A percentile compares a stretch with the other conserved stretches of the same genome.
Evolutionary conservation across 2,113 vertebrate genomes (phyloP).

Genomic region (Pitta sordida): DNA sequence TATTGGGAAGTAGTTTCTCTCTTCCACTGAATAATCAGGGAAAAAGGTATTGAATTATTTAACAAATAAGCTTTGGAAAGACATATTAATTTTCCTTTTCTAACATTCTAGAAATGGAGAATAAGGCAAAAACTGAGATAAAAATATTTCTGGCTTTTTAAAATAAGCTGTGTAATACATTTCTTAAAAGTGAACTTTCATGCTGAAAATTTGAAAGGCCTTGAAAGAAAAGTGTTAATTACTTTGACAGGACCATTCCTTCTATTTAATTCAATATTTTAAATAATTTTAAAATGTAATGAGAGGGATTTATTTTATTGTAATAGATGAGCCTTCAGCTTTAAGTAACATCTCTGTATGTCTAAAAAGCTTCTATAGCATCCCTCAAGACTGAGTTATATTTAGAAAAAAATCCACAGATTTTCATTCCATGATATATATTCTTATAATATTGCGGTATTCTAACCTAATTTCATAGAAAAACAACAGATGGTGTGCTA

Average conservation of each 20-base stretch:
- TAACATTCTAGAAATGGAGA: constrained; percentile 41
- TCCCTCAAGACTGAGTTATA: background rate
- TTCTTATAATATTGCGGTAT: background rate
- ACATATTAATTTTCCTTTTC: constrained; percentile 25
- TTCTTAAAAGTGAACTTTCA: constrained; percentile 45
- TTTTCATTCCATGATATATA: background rate
- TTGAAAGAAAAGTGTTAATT: constrained; percentile 16
- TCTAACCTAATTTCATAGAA: background rate
- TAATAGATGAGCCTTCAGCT: background rate
- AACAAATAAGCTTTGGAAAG: constrained; percentile 23
- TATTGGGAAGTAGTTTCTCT: background rate
- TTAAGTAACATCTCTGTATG: background rate
- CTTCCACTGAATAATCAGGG: background rate
- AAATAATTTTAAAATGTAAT: background rate
- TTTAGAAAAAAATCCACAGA: background rate
- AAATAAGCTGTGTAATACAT: background rate
- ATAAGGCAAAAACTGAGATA: constrained; percentile 62
- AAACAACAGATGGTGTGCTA: background rate
- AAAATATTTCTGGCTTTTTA: constrained; percentile 38
- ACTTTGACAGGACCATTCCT: background rate
- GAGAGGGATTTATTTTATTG: background rate
- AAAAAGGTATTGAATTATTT: background rate
- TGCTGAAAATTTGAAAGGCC: constrained; percentile 16
- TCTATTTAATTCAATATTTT: background rate
- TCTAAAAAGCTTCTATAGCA: background rate